Evolutionary conservation across 2,113 vertebrate species (phyloP), one percentile per base, ranked within the genome.

Genomic region (Cephalopholis sonnerati): DNA sequence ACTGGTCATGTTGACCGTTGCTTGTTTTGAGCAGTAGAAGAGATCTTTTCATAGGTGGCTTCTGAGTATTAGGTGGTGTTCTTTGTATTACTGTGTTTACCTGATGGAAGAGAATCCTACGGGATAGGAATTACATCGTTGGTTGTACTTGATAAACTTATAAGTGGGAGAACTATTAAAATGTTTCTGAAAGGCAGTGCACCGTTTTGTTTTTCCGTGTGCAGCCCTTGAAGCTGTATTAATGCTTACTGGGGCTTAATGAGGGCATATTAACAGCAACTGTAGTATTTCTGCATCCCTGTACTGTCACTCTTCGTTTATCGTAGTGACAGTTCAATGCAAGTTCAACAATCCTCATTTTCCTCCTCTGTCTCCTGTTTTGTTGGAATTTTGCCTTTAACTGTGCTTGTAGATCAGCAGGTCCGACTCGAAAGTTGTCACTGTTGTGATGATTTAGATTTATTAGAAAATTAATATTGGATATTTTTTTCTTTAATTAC

Each of bases 221-320:
- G 41, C 13, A 51, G 13, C 66, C 61, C 82, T 76, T 55, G 32
- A 55, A 88, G 83, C 81, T 51, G 22, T 68, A 4, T 65, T 77
- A 71, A 84, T 86, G 79, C 74, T 82, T 64, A 84, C 65, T 81
- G 69, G 17, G 29, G 74, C 84, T 88, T 87, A 87, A 85, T 83
- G 70, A 84, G 82, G 85, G 17, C 74, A 87, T 63, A 83, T 85
- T 81, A 69, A 87, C 53, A 63, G 59, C 72, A 48, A 25, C 46
- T 61, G 65, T 82, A 80, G 55, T 80, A 61, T 71, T 82, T 74
- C 65, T 77, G 55, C 64, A 65, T 89, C 74, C 67, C 44, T 64
- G 48, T 79, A 20, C 66, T 71, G 85, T 87, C 75, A 73, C 39
- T 46, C 70, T 81, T 83, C 59, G 68, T 90, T 80, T 53, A 76